Evolutionary conservation across 2,113 vertebrate genomes (phyloP).

Genomic region (Tylochromis polylepis): DNA sequence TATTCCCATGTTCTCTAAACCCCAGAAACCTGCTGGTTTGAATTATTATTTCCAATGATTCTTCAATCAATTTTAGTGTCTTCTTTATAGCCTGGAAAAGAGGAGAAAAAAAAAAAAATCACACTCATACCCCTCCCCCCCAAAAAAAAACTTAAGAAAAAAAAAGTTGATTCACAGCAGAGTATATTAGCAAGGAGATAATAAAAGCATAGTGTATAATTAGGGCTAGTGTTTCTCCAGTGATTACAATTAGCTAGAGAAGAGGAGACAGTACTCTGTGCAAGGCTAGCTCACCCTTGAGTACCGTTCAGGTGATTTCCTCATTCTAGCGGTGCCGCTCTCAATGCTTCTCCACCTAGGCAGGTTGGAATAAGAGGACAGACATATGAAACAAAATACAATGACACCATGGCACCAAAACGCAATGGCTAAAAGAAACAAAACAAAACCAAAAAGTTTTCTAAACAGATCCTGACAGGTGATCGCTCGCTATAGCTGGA

Average conservation of each 20-base stretch:
- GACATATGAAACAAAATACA: constrained; percentile 72
- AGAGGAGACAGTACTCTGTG: constrained; percentile 73
- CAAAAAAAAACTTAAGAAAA: not conserved
- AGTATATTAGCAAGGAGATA: constrained; percentile 12
- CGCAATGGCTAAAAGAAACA: constrained; percentile 22
- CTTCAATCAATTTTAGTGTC: constrained; percentile 11
- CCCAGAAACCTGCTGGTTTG: not conserved
- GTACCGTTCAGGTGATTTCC: constrained; percentile 79
- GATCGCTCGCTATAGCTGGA: constrained; percentile 19
- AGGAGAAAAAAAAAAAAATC: not conserved
- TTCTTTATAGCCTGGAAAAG: not conserved
- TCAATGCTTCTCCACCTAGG: constrained; percentile 76
- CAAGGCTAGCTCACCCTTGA: constrained; percentile 79
- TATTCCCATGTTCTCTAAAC: not conserved
- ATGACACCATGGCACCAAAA: constrained; percentile 47
- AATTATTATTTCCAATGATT: constrained; percentile 3
- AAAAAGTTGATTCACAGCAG: not conserved
- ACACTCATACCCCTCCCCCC: not conserved
- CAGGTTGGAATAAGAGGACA: constrained; percentile 79
- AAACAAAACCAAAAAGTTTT: not conserved
- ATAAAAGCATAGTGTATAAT: not conserved
- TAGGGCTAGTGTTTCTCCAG: constrained; percentile 38
- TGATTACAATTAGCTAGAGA: constrained; percentile 57
- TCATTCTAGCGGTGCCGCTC: constrained; percentile 71
- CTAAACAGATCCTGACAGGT: constrained; percentile 4